Evolutionary conservation across 2,888 invertebrate genomes (phyloP).

Genomic region (Drosophila meridiana): DNA sequence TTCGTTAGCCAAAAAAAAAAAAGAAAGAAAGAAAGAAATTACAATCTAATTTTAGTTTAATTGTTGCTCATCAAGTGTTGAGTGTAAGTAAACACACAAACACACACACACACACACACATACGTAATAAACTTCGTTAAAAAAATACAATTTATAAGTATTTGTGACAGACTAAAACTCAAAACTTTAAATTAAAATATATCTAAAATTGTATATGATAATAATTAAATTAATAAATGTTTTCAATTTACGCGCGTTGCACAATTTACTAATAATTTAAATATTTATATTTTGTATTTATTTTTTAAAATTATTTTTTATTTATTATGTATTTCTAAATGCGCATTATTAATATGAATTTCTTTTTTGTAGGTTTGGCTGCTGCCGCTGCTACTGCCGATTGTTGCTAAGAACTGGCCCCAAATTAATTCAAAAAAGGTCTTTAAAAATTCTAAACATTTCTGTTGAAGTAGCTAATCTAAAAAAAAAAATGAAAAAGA

Average conservation of each 20-base stretch:
- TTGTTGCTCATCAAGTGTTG: constrained; percentile 43
- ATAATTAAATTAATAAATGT: constrained; percentile 64
- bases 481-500: not conserved
- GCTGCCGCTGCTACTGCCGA: constrained; percentile 9
- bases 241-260: constrained; percentile 55
- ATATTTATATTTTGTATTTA: not conserved
- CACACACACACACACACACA: constrained; percentile 1
- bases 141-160: constrained; percentile 19
- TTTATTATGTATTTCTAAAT: not conserved
- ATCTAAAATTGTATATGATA: constrained; percentile 49
- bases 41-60: constrained; percentile 24
- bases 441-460: constrained; percentile 22
- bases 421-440: constrained; percentile 45
- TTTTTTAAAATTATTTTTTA: not conserved
- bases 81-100: constrained; percentile 30
- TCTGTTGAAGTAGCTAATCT: constrained; percentile 27
- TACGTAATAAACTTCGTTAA: constrained; percentile 18
- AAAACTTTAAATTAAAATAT: constrained; percentile 13
- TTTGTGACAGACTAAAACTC: constrained; percentile 45
- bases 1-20: constrained; percentile 35
- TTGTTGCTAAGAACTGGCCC: constrained; percentile 1
- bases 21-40: not conserved
- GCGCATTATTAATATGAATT: constrained; percentile 67
- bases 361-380: constrained; percentile 71
- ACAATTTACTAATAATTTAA: constrained; percentile 7